Evolutionary conservation across 2,888 invertebrate species (phyloP), one percentile per base, ranked within the genome.

Genomic region (Linyphia triangularis): DNA sequence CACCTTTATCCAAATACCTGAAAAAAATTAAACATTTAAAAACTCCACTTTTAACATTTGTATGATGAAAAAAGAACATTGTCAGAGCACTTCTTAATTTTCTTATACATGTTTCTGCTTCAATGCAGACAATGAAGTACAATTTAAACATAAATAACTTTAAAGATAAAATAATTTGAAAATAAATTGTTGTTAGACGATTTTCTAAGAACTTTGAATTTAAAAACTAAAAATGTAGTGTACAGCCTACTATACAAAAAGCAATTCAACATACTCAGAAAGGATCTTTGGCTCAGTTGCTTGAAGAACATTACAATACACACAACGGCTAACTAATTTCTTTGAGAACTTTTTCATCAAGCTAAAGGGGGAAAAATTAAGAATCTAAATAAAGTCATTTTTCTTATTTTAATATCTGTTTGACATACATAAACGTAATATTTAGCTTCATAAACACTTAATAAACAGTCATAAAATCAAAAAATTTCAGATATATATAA

Each of bases 321-420:
- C 96, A 94, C 98, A 98, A 94, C 97, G 97, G 91, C 97, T 97
- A 81, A 98, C 98, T 91, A 98, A 94, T 93, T 98, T 98, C 93
- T 96, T 97, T 0, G 98, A 98, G 94, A 96, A 97, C 93, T 98
- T 97, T 69, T 96, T 96, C 98, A 98, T 98, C 92, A 98, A 95
- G 93, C 97, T 98, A 94, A 91, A 95, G 95, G 91, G 91, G 91
- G 91, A 92, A 90, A 85, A 90, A 26, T 5, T 5, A 19, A 40
- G 22, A 26, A 63, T 40, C 16, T 2, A 59, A 7, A 59, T n/a
- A 59, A 2, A 19, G 59, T n/a, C n/a, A n/a, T n/a, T n/a, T n/a
- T n/a, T n/a, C n/a, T n/a, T n/a, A n/a, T n/a, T n/a, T n/a, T n/a
- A n/a, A 22, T 7, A n/a, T 59, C 13, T 40, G 9, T 40, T 40